These are phyloP conservation scores for Coelinius sp. DNA, from an alignment of 2,888 invertebrate species.

Conservation along the genomic window DNA sequence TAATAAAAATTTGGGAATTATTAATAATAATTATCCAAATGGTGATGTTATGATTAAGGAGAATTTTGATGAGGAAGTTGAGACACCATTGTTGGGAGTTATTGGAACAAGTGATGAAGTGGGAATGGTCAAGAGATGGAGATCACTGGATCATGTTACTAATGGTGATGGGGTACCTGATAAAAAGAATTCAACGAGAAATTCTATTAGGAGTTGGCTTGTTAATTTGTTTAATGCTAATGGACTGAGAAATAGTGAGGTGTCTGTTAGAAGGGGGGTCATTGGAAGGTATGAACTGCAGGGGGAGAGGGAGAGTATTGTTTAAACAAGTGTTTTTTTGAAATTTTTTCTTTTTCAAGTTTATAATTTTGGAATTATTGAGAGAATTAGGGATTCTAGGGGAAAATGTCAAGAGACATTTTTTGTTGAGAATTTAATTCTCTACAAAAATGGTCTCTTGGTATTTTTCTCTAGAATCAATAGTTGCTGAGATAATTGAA, in stretches of 20 bases:
- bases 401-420: not conserved
- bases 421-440: too few species aligned
- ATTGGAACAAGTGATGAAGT: slow-evolving; percentile 56
- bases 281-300: slow-evolving; percentile 74
- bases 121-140: slow-evolving; percentile 78
- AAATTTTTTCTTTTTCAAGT: too few species aligned
- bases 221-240: slow-evolving; percentile 82
- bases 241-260: slow-evolving; percentile 78
- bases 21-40: slow-evolving; percentile 74
- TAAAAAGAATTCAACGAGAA: slow-evolving; percentile 76
- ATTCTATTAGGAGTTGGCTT: slow-evolving; percentile 82
- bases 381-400: not conserved
- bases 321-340: slow-evolving; percentile 63
- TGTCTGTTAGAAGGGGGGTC: slow-evolving; percentile 74
- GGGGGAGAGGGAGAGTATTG: slow-evolving; percentile 76
- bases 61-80: slow-evolving; percentile 67
- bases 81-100: slow-evolving; percentile 70
- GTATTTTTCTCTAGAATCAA: too few species aligned
- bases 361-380: slow-evolving; percentile 18
- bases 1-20: slow-evolving; percentile 71
- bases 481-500: too few species aligned
- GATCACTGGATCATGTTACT: slow-evolving; percentile 79
- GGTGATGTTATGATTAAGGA: slow-evolving; percentile 71
- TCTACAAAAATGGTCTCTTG: too few species aligned
- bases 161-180: slow-evolving; percentile 69